Base-by-base conservation (phyloP, 2,113 vertebrate genomes). In the Chitala chitala region DNA sequence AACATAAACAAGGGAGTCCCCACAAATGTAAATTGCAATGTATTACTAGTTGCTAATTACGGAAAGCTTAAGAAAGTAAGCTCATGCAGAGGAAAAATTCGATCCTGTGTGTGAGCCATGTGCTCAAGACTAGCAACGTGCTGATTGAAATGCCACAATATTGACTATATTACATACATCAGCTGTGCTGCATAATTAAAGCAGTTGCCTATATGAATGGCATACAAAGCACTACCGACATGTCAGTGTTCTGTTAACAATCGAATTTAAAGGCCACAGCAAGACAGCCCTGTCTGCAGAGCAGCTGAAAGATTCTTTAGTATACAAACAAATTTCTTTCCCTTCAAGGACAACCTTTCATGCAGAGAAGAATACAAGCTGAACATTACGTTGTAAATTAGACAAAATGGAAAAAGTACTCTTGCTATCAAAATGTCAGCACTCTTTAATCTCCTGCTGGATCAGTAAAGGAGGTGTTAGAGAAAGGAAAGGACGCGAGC, bases 301-400 rank as follows among this genome's bases (percentile, higher is more conserved):
- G 40, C 36, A 66, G 63, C n/a, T n/a, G 38, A n/a, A 22, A 22
- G 36, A 24, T 10, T 13, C 22, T 65, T 66, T 66, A 3, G 20
- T 22, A 46, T 22, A 15, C 24, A 38, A 7, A 44, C 42, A 31
- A 44, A 68, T 42, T 68, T 68, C 40, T 68, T 68, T n/a, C 42
- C 7, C 33, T 22, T 68, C 64, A 48, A 46, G 40, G 42, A 42
- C 64, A 31, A 9, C 4, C 64, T 48, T 68, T 48, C 42, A 42
- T 48, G 42, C 40, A 26, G 64, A 46, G 5, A 24, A 63, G 59
- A 46, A 68, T 46, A 22, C 9, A 17, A n/a, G 9, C 64, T 26
- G 12, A 17, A 42, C 69, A 82, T 65, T 44, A 75, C 20, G 68
- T 80, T 78, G 79, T 38, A 78, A 71, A 78, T 80, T 61, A 71